Evolutionary conservation across 2,888 invertebrate genomes (phyloP).

Genomic region (Lasioglossum marginatum): DNA sequence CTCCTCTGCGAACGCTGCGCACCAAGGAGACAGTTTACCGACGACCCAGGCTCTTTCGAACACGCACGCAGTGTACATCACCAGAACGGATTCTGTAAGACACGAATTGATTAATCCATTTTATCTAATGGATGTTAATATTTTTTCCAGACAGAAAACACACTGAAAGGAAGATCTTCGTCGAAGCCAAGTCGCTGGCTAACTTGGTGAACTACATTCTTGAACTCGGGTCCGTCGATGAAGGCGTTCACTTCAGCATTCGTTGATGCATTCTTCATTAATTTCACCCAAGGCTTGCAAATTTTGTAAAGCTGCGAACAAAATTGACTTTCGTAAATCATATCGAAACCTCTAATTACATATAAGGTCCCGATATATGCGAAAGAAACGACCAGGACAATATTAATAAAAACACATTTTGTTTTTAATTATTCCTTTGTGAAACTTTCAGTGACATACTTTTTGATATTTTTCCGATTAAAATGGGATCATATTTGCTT

Average conservation of each 20-base stretch:
- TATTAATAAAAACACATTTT: background rate
- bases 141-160: background rate
- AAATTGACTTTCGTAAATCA: background rate
- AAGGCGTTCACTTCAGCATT: conserved; percentile 83
- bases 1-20: conserved; percentile 89
- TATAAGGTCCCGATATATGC: background rate
- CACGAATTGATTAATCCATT: background rate
- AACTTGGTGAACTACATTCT: conserved; percentile 85
- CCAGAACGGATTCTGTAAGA: conserved; percentile 84
- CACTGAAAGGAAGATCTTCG: conserved; percentile 79
- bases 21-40: conserved; percentile 89
- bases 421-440: background rate
- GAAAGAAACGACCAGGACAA: background rate
- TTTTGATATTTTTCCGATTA: background rate
- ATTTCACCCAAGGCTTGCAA: conserved; percentile 73
- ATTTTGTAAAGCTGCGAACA: conserved; percentile 7
- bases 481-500: background rate
- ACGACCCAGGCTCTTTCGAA: conserved; percentile 92
- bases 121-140: background rate
- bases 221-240: conserved; percentile 82
- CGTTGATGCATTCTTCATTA: conserved; percentile 80
- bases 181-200: conserved; percentile 88
- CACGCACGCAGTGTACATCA: conserved; percentile 91
- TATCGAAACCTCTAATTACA: background rate
- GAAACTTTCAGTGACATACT: background rate